Conservation (phyloP, 2,113 vertebrate species). For the Cyprichromis sp. region DNA sequence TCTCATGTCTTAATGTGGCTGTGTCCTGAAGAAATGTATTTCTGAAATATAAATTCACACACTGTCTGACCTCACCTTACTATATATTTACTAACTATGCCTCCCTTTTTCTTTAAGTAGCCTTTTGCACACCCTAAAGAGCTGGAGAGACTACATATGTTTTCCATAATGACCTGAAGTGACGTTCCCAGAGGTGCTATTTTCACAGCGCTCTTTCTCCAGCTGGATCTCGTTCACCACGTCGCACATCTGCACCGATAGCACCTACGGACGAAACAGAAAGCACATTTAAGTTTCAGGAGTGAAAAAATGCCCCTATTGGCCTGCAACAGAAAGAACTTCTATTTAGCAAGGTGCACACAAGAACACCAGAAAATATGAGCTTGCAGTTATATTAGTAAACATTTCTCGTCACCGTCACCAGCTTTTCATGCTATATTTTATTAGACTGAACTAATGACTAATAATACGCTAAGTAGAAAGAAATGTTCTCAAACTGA, state of each 20-base stretch:
- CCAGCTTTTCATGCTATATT: not conserved
- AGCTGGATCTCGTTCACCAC: slow-evolving; percentile 66
- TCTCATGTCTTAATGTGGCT: not conserved
- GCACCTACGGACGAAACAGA: slow-evolving; percentile 44
- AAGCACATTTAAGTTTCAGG: not conserved
- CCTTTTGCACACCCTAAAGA: not conserved
- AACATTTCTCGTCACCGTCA: not conserved
- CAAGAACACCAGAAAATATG: not conserved
- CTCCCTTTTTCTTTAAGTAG: slow-evolving; percentile 13
- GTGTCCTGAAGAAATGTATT: not conserved
- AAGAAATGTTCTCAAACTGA: slow-evolving; percentile 15
- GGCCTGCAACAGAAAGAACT: not conserved
- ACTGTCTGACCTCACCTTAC: not conserved
- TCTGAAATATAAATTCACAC: not conserved
- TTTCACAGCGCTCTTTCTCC: slow-evolving; percentile 66
- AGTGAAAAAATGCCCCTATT: not conserved
- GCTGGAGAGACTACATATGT: not conserved
- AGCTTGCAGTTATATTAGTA: not conserved
- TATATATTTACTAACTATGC: not conserved
- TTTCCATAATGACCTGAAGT: slow-evolving; percentile 60
- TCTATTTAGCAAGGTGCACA: not conserved
- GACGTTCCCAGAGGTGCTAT: slow-evolving; percentile 59
- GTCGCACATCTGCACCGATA: slow-evolving; percentile 66
- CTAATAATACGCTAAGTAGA: not conserved
- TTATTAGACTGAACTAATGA: not conserved